Evolutionary conservation across 2,888 invertebrate genomes (phyloP), one percentile per base, ranked within the genome.

Genomic region (Sympetrum striolatum): DNA sequence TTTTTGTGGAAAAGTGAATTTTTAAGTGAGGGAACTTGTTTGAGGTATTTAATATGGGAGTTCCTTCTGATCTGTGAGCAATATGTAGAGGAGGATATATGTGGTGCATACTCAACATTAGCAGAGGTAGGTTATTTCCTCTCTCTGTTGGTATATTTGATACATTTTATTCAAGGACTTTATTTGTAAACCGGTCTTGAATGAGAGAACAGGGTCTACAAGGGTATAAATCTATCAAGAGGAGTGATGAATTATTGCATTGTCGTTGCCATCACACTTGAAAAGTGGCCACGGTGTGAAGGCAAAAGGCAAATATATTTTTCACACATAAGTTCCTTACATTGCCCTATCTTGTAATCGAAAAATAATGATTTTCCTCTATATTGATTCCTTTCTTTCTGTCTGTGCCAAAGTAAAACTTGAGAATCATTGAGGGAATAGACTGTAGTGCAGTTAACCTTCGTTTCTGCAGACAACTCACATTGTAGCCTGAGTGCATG

Each of bases 131-230:
- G 86, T 86, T 60, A 37, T 86, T 86, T 86, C 86, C 86, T 86
- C 86, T 86, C 86, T 64, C 37, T 86, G 86, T 86, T 86, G 86
- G 60, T 86, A 86, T 60, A 86, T 86, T 86, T 86, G 86, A 86
- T 86, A 86, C 86, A 64, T 86, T 86, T 60, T 86, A 86, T 64
- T 60, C 73, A 39, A 86, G 86, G 60, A 86, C 86, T 86, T 86
- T 37, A 86, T 86, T 86, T 86, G 86, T 86, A 86, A 60, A 86
- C 86, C 86, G 86, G 86, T 86, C 86, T 86, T 86, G 86, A 86
- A 86, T 35, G 86, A 86, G 86, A 86, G 86, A 86, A 86, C 86
- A 86, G 86, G 86, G 86, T 86, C 86, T 86, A 86, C 86, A 86
- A 86, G 86, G 86, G 86, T 86, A 86, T 86, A 86, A 60, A 86